These are phyloP conservation scores for Microvelia longipes DNA, from an alignment of 1,140 invertebrate species.

Conservation along the genomic window DNA sequence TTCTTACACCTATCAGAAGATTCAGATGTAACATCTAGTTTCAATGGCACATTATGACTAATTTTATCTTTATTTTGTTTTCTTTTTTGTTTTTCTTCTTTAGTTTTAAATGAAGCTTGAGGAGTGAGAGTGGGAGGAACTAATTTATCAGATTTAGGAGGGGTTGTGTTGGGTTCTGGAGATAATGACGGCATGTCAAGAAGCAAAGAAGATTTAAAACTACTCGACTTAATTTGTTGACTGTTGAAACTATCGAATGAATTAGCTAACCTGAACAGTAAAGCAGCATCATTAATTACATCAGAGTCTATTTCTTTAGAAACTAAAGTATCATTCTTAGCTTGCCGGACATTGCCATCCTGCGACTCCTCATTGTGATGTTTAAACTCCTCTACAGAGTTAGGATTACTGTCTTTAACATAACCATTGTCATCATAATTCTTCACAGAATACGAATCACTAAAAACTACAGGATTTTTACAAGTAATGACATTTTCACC, in stretches of 20 bases:
- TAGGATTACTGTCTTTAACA: background rate
- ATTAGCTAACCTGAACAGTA: background rate
- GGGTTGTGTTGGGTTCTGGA: background rate
- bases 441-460: background rate
- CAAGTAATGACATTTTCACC: slow-evolving; percentile 1
- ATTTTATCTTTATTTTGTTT: background rate
- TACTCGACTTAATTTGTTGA: background rate
- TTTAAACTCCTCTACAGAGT: background rate
- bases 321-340: background rate
- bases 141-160: background rate
- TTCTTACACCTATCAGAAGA: too few relatives aligned
- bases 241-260: background rate
- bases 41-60: background rate
- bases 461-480: background rate
- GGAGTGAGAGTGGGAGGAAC: background rate
- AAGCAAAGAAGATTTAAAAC: background rate
- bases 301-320: background rate
- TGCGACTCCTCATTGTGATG: background rate
- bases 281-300: background rate
- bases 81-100: background rate
- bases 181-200: background rate
- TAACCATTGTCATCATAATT: background rate
- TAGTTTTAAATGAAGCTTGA: background rate
- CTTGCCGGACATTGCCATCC: background rate
- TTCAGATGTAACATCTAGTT: too few relatives aligned